A percentile compares a stretch with the other conserved stretches of the same genome.
phyloP scores from a whole-genome alignment of 2,797 vertebrate genomes.

The Epinephelus awoara region DNA sequence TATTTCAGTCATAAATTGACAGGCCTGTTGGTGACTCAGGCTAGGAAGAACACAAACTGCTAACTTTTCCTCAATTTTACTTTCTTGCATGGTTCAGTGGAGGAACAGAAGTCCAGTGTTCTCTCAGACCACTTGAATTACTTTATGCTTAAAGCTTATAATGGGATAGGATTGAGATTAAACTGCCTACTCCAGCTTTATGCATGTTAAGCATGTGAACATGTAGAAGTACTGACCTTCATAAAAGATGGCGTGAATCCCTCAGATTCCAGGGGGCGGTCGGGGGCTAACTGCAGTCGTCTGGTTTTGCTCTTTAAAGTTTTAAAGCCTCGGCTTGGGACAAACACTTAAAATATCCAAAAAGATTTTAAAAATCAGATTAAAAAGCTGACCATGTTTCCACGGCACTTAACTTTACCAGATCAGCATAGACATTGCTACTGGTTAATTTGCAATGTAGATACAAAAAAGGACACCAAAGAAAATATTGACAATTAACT shows the following conservation, averaged over 20 bases:
- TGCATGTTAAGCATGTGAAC: neutral
- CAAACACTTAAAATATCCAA: conserved; percentile 80
- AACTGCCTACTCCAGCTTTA: no score
- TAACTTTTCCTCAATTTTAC: no score
- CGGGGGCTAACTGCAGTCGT: conserved; percentile 87
- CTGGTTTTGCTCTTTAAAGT: conserved; percentile 93
- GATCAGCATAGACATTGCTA: neutral
- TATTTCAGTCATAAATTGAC: no score
- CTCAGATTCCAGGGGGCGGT: conserved; percentile 87
- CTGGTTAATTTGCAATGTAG: neutral
- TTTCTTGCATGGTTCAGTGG: no score
- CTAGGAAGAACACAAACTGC: no score
- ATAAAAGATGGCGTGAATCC: conserved; percentile 91
- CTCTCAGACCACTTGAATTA: no score
- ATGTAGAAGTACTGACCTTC: conserved; percentile 81
- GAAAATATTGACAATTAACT: neutral
- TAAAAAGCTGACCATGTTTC: neutral
- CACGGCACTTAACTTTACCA: neutral
- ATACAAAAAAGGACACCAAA: neutral
- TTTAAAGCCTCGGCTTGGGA: conserved; percentile 94
- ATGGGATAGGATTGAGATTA: no score
- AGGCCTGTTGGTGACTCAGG: no score
- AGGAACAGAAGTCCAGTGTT: no score
- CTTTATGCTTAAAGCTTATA: no score
- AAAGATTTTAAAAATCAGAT: neutral